Evolutionary conservation across 2,113 vertebrate genomes (phyloP).

Genomic region (Lagopus leucura): DNA sequence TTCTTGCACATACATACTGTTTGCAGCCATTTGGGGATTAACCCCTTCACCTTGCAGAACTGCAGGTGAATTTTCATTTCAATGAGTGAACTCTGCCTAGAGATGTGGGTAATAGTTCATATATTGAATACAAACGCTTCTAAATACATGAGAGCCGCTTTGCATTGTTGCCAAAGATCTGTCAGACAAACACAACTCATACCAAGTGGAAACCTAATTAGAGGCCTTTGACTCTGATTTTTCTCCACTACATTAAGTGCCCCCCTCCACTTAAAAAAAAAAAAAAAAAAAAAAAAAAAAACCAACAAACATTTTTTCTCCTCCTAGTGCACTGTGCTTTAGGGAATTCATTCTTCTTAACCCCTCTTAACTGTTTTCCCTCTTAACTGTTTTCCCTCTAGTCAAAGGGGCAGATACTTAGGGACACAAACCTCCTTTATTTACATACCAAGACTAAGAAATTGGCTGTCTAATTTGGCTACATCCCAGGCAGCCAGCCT

Average conservation of each 20-base stretch:
- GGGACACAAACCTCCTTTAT: conserved; percentile 31
- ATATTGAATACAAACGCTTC: not conserved
- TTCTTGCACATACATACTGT: conserved; percentile 33
- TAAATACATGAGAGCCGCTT: not conserved
- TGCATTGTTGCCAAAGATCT: not conserved
- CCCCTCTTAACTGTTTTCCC: not conserved
- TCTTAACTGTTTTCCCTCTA: conserved; percentile 2
- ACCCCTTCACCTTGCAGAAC: conserved; percentile 40
- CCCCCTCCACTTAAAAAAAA: not conserved
- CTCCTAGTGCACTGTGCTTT: not conserved
- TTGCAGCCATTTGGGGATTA: conserved; percentile 49
- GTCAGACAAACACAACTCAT: conserved; percentile 1
- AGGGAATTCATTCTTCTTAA: conserved; percentile 3
- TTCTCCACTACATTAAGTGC: not conserved
- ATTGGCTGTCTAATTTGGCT: conserved; percentile 54
- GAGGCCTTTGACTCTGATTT: conserved; percentile 31
- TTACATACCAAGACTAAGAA: conserved; percentile 30
- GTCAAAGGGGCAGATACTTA: conserved; percentile 1
- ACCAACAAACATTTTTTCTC: not conserved
- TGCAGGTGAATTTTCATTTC: conserved; percentile 58
- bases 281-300: not conserved
- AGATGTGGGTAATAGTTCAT: conserved; percentile 9
- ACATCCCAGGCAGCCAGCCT: conserved; percentile 22
- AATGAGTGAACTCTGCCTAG: conserved; percentile 7
- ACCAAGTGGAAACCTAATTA: conserved; percentile 52